These are phyloP conservation scores for Tinea trinotella DNA, from an alignment of 2,888 invertebrate species.

Conservation along the genomic window DNA sequence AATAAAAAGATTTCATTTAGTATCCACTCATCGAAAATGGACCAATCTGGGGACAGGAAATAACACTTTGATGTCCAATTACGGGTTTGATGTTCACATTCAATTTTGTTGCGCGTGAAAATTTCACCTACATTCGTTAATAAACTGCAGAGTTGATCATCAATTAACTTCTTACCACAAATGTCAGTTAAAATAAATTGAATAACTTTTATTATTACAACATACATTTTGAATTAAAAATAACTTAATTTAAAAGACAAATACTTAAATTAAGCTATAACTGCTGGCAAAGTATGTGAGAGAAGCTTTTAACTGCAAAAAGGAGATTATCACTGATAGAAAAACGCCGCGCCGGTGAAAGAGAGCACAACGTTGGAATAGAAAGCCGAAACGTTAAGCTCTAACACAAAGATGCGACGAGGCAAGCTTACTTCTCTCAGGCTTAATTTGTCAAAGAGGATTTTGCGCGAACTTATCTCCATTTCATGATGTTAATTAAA, in stretches of 20 bases:
- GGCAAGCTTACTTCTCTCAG: background rate
- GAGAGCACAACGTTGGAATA: background rate
- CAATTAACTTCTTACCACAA: too few relatives aligned
- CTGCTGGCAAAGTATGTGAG: background rate
- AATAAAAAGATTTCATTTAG: slow-evolving; percentile 10
- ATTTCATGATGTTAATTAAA: slow-evolving; percentile 12
- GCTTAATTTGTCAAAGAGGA: slow-evolving; percentile 15
- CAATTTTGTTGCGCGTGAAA: background rate
- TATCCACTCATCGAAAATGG: slow-evolving; percentile 38
- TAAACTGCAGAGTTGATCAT: background rate
- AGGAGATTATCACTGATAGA: slow-evolving; percentile 3
- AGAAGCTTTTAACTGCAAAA: background rate
- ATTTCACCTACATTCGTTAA: background rate
- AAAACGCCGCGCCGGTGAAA: background rate
- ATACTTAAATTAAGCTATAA: background rate
- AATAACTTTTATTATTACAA: too few relatives aligned
- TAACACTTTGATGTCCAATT: slow-evolving; percentile 45
- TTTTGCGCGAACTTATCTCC: slow-evolving; percentile 5
- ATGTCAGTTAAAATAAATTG: too few relatives aligned
- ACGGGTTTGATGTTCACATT: slow-evolving; percentile 23
- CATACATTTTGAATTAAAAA: too few relatives aligned
- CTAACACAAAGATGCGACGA: slow-evolving; percentile 10
- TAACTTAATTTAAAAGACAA: background rate
- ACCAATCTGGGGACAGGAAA: slow-evolving; percentile 53
- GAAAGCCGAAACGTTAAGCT: slow-evolving; percentile 10